A percentile compares a stretch with the other conserved stretches of the same genome.
Evolutionary conservation across 1,140 invertebrate genomes (phyloP).

Genomic region (Harlomillsia oculata): DNA sequence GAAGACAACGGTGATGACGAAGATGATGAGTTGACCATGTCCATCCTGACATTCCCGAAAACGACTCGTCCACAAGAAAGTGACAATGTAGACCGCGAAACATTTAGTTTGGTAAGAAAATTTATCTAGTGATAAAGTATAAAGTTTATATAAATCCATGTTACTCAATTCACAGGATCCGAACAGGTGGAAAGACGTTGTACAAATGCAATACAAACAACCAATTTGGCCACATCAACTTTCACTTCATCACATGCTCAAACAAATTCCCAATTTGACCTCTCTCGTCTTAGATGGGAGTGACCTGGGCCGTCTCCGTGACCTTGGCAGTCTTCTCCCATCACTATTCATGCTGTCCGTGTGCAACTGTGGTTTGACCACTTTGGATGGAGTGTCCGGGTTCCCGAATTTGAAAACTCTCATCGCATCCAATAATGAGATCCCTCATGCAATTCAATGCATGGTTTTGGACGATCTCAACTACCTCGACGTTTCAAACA

Average conservation of each 20-base stretch:
- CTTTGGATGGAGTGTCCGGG: constrained; percentile 55
- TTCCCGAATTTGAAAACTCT: constrained; percentile 50
- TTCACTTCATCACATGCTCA: constrained; percentile 18
- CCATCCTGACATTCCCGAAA: too few species aligned
- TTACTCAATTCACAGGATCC: not conserved
- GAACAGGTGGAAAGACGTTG: not conserved
- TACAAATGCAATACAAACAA: constrained; percentile 12
- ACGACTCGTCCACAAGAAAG: too few species aligned
- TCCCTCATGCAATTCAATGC: constrained; percentile 50
- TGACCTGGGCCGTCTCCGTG: constrained; percentile 50
- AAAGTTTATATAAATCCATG: too few species aligned
- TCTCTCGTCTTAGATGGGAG: constrained; percentile 55
- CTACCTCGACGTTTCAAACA: constrained; percentile 46
- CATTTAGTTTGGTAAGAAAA: too few species aligned
- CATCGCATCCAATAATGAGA: constrained; percentile 51
- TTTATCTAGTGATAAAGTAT: too few species aligned
- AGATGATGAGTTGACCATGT: too few species aligned
- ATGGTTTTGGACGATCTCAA: constrained; percentile 46
- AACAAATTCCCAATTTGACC: constrained; percentile 45
- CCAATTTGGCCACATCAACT: constrained; percentile 25
- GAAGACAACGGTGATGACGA: too few species aligned
- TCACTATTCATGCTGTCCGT: constrained; percentile 51
- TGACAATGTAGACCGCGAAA: too few species aligned
- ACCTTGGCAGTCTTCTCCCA: constrained; percentile 54
- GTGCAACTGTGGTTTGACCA: constrained; percentile 52